These are phyloP conservation scores for Adelges cooleyi DNA, from an alignment of 1,140 invertebrate genomes.

Conservation along the genomic window DNA sequence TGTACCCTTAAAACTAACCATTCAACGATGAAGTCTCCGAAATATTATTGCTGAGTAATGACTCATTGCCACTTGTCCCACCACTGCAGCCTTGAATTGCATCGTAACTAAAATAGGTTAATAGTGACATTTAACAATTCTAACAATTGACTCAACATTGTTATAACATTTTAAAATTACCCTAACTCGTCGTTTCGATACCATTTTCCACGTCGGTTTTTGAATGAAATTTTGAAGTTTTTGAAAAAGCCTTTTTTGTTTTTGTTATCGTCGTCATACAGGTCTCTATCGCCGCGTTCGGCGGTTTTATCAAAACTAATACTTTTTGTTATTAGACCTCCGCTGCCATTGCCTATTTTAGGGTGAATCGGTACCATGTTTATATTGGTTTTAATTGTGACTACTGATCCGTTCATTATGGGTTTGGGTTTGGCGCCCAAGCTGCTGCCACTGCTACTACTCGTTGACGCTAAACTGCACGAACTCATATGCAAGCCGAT, in stretches of 20 bases:
- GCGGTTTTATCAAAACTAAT: conserved; percentile 85
- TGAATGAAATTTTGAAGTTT: conserved; percentile 55
- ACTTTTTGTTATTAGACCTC: conserved; percentile 67
- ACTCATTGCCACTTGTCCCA: background rate
- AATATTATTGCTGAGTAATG: background rate
- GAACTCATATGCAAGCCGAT: conserved; percentile 40
- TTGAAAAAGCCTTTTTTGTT: conserved; percentile 53
- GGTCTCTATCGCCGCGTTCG: conserved; percentile 58
- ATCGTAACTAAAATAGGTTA: background rate
- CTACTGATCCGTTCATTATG: conserved; percentile 35
- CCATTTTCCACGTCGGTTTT: conserved; percentile 47
- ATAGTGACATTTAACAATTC: no score
- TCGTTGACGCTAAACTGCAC: conserved; percentile 43
- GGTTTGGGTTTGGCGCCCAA: conserved; percentile 30
- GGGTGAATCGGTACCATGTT: conserved; percentile 23
- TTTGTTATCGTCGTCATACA: conserved; percentile 44
- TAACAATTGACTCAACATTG: no score
- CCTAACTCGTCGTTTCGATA: conserved; percentile 22
- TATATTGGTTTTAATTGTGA: conserved; percentile 33
- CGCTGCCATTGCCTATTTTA: conserved; percentile 52
- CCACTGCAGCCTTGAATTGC: conserved; percentile 2
- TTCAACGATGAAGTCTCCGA: background rate
- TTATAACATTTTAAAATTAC: background rate
- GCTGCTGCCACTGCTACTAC: conserved; percentile 36
- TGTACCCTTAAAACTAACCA: conserved; percentile 28